A percentile compares a stretch with the other conserved stretches of the same genome.
Evolutionary conservation across 2,888 invertebrate genomes (phyloP).

Genomic region (Pasiphila rectangulata): DNA sequence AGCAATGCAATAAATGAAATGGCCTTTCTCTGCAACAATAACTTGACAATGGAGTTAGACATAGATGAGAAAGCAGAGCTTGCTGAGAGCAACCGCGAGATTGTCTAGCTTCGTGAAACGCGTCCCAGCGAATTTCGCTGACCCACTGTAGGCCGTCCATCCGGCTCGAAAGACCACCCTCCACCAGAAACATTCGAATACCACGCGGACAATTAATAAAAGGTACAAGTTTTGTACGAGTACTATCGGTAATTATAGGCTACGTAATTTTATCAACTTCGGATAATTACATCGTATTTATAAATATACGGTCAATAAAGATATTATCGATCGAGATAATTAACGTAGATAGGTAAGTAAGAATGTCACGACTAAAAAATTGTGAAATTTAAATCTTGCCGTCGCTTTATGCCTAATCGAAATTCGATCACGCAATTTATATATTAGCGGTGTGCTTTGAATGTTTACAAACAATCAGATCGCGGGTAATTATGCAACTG

Average conservation of each 20-base stretch:
- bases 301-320: constrained; percentile 28
- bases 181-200: constrained; percentile 44
- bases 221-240: constrained; percentile 14
- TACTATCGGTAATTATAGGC: constrained; percentile 19
- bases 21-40: constrained; percentile 45
- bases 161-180: constrained; percentile 45
- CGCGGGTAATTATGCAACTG: constrained; percentile 75
- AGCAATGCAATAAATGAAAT: constrained; percentile 10
- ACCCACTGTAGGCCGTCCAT: constrained; percentile 51
- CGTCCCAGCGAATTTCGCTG: constrained; percentile 58
- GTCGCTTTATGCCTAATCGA: constrained; percentile 50
- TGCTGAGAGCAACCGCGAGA: constrained; percentile 44
- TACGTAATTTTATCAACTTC: constrained; percentile 15
- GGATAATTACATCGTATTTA: constrained; percentile 21
- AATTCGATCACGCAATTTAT: constrained; percentile 66
- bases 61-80: constrained; percentile 56
- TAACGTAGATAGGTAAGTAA: constrained; percentile 32
- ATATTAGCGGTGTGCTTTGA: constrained; percentile 52
- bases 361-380: constrained; percentile 39
- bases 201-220: constrained; percentile 27
- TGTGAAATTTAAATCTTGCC: constrained; percentile 40
- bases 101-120: constrained; percentile 46
- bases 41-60: constrained; percentile 53
- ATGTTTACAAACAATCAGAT: constrained; percentile 78
- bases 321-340: constrained; percentile 34